phyloP scores from a whole-genome alignment of 2,797 vertebrate species.

The Pempheris klunzingeri region DNA sequence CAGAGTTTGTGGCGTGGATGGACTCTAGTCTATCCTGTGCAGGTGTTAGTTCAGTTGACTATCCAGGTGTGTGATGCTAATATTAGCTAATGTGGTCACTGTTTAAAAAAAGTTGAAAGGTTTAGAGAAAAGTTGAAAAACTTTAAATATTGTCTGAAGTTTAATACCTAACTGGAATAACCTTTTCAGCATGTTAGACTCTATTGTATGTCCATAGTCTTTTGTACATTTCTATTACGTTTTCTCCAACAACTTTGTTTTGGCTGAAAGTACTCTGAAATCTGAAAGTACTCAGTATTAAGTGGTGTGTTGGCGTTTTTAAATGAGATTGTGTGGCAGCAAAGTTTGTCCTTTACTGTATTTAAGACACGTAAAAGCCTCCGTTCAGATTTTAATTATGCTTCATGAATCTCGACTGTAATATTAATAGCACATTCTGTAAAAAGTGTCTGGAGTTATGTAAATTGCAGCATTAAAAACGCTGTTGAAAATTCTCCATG shows the following conservation, averaged over 20 bases:
- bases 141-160: no score
- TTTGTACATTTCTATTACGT: background rate
- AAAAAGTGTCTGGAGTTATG: constrained; percentile 20
- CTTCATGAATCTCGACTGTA: constrained; percentile 9
- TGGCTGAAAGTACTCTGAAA: background rate
- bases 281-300: background rate
- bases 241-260: background rate
- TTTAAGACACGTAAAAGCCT: constrained; percentile 29
- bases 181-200: background rate
- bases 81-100: no score
- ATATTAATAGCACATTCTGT: constrained; percentile 16
- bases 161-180: background rate
- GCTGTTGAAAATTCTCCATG: background rate
- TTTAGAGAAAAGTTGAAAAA: no score
- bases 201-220: background rate
- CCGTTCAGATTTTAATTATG: constrained; percentile 20
- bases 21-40: no score
- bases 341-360: background rate
- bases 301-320: background rate
- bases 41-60: no score
- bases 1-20: no score
- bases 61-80: no score
- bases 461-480: constrained; percentile 29
- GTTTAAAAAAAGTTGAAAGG: no score
- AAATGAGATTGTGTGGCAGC: background rate